phyloP scores from a whole-genome alignment of 2,888 invertebrate species.

The Syrphus vitripennis region DNA sequence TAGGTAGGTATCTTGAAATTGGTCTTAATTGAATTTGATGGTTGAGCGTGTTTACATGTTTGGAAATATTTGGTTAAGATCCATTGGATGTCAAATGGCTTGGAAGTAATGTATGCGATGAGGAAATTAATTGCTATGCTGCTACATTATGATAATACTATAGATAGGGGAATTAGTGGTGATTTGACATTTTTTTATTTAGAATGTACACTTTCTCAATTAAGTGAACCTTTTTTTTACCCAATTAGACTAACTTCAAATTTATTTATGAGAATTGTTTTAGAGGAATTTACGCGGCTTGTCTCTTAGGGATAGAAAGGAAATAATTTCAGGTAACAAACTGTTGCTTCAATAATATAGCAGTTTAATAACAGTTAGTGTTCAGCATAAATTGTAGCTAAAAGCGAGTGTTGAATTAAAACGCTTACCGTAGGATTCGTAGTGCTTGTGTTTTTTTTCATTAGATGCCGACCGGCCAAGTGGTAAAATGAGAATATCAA shows the following conservation, averaged over 20 bases:
- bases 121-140: conserved; percentile 59
- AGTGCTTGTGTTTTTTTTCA: too few species aligned
- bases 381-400: too few species aligned
- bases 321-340: not conserved
- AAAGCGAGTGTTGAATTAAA: too few species aligned
- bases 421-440: too few species aligned
- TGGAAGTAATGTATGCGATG: conserved; percentile 62
- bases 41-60: conserved; percentile 63
- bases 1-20: conserved; percentile 26
- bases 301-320: not conserved
- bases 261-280: not conserved
- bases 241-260: conserved; percentile 1
- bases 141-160: conserved; percentile 30
- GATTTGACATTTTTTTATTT: conserved; percentile 27
- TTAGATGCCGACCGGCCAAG: too few species aligned
- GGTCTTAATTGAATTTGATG: conserved; percentile 65
- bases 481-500: too few species aligned
- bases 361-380: too few species aligned
- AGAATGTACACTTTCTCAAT: conserved; percentile 18
- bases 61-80: conserved; percentile 65
- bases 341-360: not conserved
- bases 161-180: conserved; percentile 40
- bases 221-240: not conserved
- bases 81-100: conserved; percentile 64
- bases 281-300: not conserved